phyloP scores from a whole-genome alignment of 2,797 vertebrate genomes.

The Poecilia velifera region DNA sequence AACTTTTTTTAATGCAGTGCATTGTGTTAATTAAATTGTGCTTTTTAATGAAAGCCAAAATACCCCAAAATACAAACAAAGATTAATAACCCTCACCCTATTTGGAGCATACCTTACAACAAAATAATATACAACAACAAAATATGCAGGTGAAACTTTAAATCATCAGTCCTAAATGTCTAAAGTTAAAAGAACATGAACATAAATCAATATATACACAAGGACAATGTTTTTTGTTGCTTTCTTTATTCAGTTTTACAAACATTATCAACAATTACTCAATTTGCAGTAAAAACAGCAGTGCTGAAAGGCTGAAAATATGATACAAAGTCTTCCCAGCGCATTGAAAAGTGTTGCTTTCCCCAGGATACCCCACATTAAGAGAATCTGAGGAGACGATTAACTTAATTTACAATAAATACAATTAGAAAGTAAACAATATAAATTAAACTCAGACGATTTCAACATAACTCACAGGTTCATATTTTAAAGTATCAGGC shows the following conservation, averaged over 20 bases:
- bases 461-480: constrained; percentile 57
- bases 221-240: constrained; percentile 71
- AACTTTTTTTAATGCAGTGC: not conserved
- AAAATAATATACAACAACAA: not conserved
- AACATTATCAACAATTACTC: constrained; percentile 87
- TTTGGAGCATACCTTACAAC: not conserved
- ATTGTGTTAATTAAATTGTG: not conserved
- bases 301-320: constrained; percentile 55
- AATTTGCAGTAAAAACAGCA: constrained; percentile 71
- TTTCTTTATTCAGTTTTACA: constrained; percentile 75
- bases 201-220: not conserved
- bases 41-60: not conserved
- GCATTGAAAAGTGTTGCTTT: constrained; percentile 37
- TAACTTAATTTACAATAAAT: constrained; percentile 84
- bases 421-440: constrained; percentile 73
- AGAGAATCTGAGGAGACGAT: constrained; percentile 30
- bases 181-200: not conserved
- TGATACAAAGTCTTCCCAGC: constrained; percentile 51
- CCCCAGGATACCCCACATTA: constrained; percentile 29
- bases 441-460: constrained; percentile 72
- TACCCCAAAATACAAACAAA: not conserved
- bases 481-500: constrained; percentile 35
- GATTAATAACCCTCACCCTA: not conserved
- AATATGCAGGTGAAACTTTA: not conserved
- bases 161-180: not conserved